Evolutionary conservation across 2,888 invertebrate genomes (phyloP).

Genomic region (Lycophotia porphyrea): DNA sequence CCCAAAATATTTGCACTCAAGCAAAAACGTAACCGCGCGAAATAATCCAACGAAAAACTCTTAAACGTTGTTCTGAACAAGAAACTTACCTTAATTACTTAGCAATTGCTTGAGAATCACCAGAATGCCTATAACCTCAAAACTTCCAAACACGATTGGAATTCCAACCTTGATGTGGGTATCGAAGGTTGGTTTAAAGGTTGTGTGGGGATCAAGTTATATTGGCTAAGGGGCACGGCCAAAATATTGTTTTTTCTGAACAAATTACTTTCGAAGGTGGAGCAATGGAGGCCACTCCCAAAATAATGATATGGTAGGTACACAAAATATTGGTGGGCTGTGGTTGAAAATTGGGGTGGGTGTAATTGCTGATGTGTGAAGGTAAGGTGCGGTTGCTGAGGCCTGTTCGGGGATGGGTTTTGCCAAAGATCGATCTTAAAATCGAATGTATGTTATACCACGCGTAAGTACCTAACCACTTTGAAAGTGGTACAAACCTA

Average conservation of each 20-base stretch:
- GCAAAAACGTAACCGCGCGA: constrained; percentile 63
- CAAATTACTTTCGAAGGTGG: constrained; percentile 59
- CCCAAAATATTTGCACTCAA: constrained; percentile 58
- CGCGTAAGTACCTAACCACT: background rate
- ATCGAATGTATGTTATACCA: background rate
- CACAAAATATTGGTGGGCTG: constrained; percentile 21
- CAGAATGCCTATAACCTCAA: background rate
- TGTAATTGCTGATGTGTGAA: background rate
- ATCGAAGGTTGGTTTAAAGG: background rate
- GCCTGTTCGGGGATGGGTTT: constrained; percentile 12
- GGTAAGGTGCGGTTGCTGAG: background rate
- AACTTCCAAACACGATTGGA: background rate
- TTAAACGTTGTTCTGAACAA: constrained; percentile 63
- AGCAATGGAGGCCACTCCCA: constrained; percentile 56
- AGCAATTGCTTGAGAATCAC: constrained; percentile 41
- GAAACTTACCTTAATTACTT: constrained; percentile 62
- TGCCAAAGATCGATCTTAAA: background rate
- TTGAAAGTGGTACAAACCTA: too few relatives aligned
- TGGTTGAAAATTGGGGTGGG: constrained; percentile 19
- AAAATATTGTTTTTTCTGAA: constrained; percentile 64
- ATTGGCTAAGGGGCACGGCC: constrained; percentile 34
- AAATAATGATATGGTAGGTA: constrained; percentile 54
- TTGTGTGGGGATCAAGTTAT: background rate
- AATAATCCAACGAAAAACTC: constrained; percentile 65
- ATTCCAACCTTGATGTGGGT: background rate